phyloP scores from a whole-genome alignment of 1,140 invertebrate species.

The Caenorhabditis elegans region WBcel235 BX284605.5:5877501-5878000 shows the following conservation, averaged over 20 bases:
- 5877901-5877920: constrained; percentile 76
- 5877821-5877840: constrained; percentile 76
- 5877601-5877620: constrained; percentile 80
- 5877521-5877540: constrained; percentile 84
- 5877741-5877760: constrained; percentile 81
- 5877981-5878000: constrained; percentile 68
- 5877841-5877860: constrained; percentile 79
- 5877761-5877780: constrained; percentile 74
- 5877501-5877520: constrained; percentile 82
- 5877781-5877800: constrained; percentile 76
- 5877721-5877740: constrained; percentile 84
- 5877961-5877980: constrained; percentile 80
- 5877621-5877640: constrained; percentile 83
- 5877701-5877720: constrained; percentile 80
- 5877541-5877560: constrained; percentile 77
- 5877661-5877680: constrained; percentile 77
- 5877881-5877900: constrained; percentile 78
- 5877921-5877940: constrained; percentile 66
- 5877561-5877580: constrained; percentile 81
- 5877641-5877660: constrained; percentile 78
- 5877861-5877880: constrained; percentile 75
- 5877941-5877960: constrained; percentile 83
- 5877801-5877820: constrained; percentile 81
- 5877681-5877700: constrained; percentile 83
- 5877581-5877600: constrained; percentile 85